Evolutionary conservation across 2,888 invertebrate species (phyloP).

Genomic region (Dasysyrphus tricinctus): DNA sequence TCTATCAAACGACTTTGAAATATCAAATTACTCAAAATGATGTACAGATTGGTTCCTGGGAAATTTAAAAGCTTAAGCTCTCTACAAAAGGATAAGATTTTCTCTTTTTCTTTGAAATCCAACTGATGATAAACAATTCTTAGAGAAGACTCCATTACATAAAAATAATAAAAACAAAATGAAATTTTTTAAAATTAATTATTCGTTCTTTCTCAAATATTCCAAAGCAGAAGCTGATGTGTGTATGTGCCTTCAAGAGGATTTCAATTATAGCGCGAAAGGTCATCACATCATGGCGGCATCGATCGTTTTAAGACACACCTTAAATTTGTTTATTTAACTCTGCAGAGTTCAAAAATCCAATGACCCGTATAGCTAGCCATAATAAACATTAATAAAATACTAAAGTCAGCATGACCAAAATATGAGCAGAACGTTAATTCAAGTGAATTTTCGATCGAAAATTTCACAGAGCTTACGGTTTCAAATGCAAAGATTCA

Average conservation of each 20-base stretch:
- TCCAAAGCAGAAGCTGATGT: neutral
- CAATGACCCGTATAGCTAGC: neutral
- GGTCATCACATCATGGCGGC: neutral
- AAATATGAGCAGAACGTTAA: neutral
- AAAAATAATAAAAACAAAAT: no score
- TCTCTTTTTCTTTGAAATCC: no score
- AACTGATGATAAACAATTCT: no score
- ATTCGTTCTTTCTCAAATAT: no score
- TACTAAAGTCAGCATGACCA: neutral
- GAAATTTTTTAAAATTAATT: no score
- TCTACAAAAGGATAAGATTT: no score
- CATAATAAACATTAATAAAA: conserved; percentile 7
- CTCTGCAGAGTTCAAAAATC: neutral
- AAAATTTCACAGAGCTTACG: conserved; percentile 2
- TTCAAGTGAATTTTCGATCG: conserved; percentile 12
- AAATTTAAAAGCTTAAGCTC: no score
- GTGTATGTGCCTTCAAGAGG: neutral
- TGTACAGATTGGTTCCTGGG: no score
- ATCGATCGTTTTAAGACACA: neutral
- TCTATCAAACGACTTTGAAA: no score
- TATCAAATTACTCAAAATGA: no score
- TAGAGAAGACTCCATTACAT: no score
- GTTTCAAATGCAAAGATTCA: conserved; percentile 15
- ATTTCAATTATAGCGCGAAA: neutral
- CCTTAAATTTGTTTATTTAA: neutral